phyloP scores from a whole-genome alignment of 1,140 invertebrate species.

The Micrasema minimum region DNA sequence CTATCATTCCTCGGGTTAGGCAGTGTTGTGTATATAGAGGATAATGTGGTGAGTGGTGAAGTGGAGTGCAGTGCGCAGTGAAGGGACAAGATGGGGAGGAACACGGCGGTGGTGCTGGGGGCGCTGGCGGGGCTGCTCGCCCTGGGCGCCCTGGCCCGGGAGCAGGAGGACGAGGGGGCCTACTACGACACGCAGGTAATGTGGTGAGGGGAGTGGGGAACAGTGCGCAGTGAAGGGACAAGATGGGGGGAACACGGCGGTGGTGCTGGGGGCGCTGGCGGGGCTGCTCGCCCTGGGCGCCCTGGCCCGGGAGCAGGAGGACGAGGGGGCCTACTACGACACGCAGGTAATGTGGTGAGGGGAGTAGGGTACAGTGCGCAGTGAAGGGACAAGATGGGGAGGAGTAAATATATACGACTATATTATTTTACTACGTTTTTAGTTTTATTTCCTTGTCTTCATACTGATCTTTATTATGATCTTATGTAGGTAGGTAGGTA shows the following conservation, averaged over 20 bases:
- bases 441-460: too few species aligned
- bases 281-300: not conserved
- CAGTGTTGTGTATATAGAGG: not conserved
- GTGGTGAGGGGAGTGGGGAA: not conserved
- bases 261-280: not conserved
- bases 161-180: not conserved
- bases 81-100: too few species aligned
- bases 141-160: not conserved
- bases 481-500: too few species aligned
- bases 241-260: too few species aligned
- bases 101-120: not conserved
- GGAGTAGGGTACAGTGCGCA: not conserved
- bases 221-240: too few species aligned
- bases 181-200: slow-evolving; percentile 10
- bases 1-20: not conserved
- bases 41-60: not conserved
- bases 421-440: too few species aligned
- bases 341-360: slow-evolving; percentile 1
- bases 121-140: not conserved
- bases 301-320: not conserved
- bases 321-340: not conserved
- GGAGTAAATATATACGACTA: too few species aligned
- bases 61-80: not conserved
- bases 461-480: too few species aligned
- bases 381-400: too few species aligned